Conservation (phyloP, 2,888 invertebrate species). For the Uropetala carovei region DNA sequence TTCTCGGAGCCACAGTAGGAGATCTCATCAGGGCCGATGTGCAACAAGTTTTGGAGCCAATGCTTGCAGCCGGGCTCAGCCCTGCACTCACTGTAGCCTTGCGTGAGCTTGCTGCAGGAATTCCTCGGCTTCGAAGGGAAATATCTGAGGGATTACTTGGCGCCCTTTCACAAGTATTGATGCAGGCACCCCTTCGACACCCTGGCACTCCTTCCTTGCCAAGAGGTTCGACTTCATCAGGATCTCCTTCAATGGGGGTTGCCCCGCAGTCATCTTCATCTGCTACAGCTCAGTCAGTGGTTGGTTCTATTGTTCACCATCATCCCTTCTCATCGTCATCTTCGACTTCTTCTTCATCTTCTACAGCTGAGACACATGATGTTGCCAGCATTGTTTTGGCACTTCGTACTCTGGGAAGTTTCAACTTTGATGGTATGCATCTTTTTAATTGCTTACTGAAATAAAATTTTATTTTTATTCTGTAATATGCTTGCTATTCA, state of each 20-base stretch:
- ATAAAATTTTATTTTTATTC: no score
- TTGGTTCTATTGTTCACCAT: slow-evolving; percentile 54
- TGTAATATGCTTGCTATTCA: no score
- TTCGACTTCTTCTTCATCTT: slow-evolving; percentile 74
- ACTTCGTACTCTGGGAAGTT: slow-evolving; percentile 91
- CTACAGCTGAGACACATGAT: slow-evolving; percentile 82
- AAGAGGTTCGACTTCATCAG: slow-evolving; percentile 74
- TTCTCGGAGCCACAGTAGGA: slow-evolving; percentile 92
- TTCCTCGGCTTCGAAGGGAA: slow-evolving; percentile 90
- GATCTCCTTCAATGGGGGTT: slow-evolving; percentile 40
- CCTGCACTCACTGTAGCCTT: slow-evolving; percentile 93
- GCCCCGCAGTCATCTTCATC: slow-evolving; percentile 66
- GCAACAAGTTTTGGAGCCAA: slow-evolving; percentile 88
- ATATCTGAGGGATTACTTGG: slow-evolving; percentile 95
- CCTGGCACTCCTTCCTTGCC: slow-evolving; percentile 82
- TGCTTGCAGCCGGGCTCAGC: slow-evolving; percentile 94
- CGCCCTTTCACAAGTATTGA: slow-evolving; percentile 92
- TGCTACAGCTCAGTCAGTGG: slow-evolving; percentile 9
- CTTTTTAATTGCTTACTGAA: no score
- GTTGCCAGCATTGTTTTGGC: slow-evolving; percentile 92
- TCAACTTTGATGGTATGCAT: slow-evolving; percentile 87
- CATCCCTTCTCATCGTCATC: slow-evolving; percentile 69
- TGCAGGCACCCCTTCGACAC: slow-evolving; percentile 90
- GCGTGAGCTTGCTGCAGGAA: slow-evolving; percentile 90
- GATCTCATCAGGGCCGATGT: slow-evolving; percentile 85